These are phyloP conservation scores for Ophioninae sp. DNA, from an alignment of 2,888 invertebrate genomes.

Conservation along the genomic window DNA sequence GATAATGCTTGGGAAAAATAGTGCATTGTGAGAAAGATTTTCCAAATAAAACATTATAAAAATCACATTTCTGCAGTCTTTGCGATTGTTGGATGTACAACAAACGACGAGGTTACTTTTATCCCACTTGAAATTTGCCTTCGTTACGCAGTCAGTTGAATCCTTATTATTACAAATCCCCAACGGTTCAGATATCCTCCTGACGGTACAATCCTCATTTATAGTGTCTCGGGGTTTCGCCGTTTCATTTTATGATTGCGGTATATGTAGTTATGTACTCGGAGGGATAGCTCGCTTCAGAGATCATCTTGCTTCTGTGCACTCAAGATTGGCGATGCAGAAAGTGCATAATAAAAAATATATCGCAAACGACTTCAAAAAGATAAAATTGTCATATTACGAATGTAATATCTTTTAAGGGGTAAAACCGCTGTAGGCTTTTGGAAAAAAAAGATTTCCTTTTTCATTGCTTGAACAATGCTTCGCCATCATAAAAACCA, in stretches of 20 bases:
- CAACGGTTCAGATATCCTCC: slow-evolving; percentile 15
- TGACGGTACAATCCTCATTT: neutral
- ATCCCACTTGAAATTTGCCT: slow-evolving; percentile 36
- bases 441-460: neutral
- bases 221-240: slow-evolving; percentile 11
- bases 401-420: slow-evolving; percentile 1
- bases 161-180: slow-evolving; percentile 35
- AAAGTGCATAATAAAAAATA: neutral
- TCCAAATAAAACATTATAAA: too few species aligned
- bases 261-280: neutral
- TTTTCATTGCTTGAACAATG: too few species aligned
- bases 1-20: too few species aligned
- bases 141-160: slow-evolving; percentile 18
- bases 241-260: slow-evolving; percentile 12
- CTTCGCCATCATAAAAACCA: too few species aligned
- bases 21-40: too few species aligned
- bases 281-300: neutral
- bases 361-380: neutral
- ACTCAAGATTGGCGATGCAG: slow-evolving; percentile 4
- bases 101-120: neutral
- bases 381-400: neutral
- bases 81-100: neutral
- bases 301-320: slow-evolving; percentile 11
- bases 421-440: neutral
- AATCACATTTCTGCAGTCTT: too few species aligned